Percentiles rank a stretch among this genome's conserved stretches.
phyloP scores from a whole-genome alignment of 2,113 vertebrate genomes.

The Murina feae region DNA sequence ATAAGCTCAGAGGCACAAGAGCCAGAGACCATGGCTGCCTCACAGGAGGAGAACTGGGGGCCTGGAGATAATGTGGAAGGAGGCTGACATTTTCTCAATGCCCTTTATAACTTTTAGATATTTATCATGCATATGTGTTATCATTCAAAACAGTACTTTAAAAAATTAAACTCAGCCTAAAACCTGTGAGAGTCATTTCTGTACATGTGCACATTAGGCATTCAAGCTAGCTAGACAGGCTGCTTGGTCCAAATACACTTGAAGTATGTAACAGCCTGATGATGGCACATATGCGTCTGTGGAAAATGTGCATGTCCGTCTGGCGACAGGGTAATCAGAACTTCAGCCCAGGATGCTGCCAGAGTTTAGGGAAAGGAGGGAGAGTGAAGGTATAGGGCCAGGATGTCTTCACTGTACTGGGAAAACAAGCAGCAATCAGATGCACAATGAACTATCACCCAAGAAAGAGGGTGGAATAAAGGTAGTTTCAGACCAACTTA shows the following conservation, averaged over 20 bases:
- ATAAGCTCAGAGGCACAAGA: neutral
- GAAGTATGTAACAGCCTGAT: neutral
- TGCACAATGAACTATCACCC: neutral
- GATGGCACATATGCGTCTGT: rapidly evolving
- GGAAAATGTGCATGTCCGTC: neutral
- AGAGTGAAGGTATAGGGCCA: neutral
- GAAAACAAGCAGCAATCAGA: neutral
- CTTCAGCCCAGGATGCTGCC: neutral
- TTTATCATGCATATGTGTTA: neutral
- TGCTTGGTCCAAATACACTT: neutral
- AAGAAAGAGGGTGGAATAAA: neutral
- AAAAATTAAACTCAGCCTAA: neutral
- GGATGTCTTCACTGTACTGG: neutral
- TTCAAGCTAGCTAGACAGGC: neutral
- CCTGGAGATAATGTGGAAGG: neutral
- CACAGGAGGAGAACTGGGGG: neutral
- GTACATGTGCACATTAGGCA: neutral
- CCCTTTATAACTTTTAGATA: neutral
- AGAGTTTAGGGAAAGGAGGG: neutral
- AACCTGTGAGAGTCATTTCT: neutral
- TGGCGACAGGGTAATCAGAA: neutral
- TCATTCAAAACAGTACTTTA: neutral
- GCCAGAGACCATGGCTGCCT: neutral
- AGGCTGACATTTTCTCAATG: neutral
- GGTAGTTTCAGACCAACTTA: neutral